phyloP scores from a whole-genome alignment of 2,797 vertebrate genomes.

The Karalla daura region DNA sequence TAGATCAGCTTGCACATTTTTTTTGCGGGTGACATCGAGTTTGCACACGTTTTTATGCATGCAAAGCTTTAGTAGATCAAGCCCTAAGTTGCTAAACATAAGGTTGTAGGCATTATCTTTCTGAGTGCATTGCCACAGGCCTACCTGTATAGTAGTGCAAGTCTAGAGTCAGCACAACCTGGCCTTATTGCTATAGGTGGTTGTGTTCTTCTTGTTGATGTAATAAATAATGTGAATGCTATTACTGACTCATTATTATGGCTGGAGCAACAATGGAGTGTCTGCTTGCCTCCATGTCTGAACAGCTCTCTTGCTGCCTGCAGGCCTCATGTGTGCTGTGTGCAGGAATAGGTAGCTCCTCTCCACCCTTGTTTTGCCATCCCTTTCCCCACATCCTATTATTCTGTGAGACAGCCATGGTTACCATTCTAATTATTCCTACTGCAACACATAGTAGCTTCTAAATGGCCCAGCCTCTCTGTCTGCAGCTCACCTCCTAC shows the following conservation, averaged over 20 bases:
- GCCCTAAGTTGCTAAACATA: too few species aligned
- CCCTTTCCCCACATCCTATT: slow-evolving; percentile 25
- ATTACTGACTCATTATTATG: not conserved
- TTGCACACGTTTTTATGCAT: too few species aligned
- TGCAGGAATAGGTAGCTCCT: slow-evolving; percentile 37
- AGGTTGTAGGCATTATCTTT: too few species aligned
- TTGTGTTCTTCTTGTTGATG: not conserved
- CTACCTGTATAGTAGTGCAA: too few species aligned
- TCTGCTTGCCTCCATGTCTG: slow-evolving; percentile 54
- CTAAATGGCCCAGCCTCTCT: slow-evolving; percentile 69
- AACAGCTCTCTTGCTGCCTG: slow-evolving; percentile 53
- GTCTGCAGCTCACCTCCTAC: slow-evolving; percentile 79
- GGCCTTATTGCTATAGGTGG: too few species aligned
- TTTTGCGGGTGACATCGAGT: too few species aligned
- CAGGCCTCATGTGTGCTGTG: slow-evolving; percentile 42
- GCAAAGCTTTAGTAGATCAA: too few species aligned
- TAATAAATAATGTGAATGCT: not conserved
- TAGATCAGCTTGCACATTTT: too few species aligned
- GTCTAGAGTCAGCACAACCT: too few species aligned
- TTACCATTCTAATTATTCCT: slow-evolving; percentile 77
- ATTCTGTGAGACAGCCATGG: slow-evolving; percentile 57
- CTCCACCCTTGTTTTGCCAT: slow-evolving; percentile 11
- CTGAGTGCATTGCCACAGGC: too few species aligned
- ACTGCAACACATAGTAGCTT: slow-evolving; percentile 74
- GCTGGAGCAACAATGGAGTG: not conserved